These are phyloP conservation scores for Fistularia commersonii DNA, from an alignment of 2,797 vertebrate genomes.

Conservation along the genomic window DNA sequence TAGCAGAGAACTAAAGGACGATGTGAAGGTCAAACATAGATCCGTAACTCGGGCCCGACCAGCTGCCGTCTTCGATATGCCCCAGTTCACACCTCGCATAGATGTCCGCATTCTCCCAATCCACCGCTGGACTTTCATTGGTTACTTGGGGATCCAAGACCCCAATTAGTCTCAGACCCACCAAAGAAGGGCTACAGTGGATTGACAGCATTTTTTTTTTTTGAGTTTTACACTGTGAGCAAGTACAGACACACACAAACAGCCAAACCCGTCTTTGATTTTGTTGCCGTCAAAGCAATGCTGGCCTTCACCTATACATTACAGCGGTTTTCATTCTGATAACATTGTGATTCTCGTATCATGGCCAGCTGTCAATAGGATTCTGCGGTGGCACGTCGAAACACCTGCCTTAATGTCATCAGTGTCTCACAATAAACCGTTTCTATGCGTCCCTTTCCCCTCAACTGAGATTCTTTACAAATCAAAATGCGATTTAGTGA, in stretches of 20 bases:
- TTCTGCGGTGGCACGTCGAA: neutral
- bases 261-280: constrained; percentile 5
- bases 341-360: constrained; percentile 1
- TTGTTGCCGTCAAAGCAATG: constrained; percentile 2
- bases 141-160: constrained; percentile 21
- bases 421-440: neutral
- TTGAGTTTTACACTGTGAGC: constrained; percentile 43
- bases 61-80: constrained; percentile 4
- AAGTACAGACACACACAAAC: constrained; percentile 18
- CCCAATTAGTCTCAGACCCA: constrained; percentile 24
- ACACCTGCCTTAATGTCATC: constrained; percentile 45
- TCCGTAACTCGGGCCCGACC: constrained; percentile 17
- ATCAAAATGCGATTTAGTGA: neutral
- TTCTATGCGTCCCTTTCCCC: too few relatives aligned
- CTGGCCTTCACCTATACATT: neutral
- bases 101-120: constrained; percentile 28
- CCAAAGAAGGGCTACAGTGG: constrained; percentile 54
- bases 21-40: constrained; percentile 26
- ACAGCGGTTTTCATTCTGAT: constrained; percentile 2
- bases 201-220: constrained; percentile 26
- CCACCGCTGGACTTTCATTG: constrained; percentile 40
- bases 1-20: constrained; percentile 29
- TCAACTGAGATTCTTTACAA: too few relatives aligned
- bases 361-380: neutral
- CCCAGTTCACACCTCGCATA: constrained; percentile 20